phyloP scores from a whole-genome alignment of 2,113 vertebrate species.

The Colistium nudipinnis region DNA sequence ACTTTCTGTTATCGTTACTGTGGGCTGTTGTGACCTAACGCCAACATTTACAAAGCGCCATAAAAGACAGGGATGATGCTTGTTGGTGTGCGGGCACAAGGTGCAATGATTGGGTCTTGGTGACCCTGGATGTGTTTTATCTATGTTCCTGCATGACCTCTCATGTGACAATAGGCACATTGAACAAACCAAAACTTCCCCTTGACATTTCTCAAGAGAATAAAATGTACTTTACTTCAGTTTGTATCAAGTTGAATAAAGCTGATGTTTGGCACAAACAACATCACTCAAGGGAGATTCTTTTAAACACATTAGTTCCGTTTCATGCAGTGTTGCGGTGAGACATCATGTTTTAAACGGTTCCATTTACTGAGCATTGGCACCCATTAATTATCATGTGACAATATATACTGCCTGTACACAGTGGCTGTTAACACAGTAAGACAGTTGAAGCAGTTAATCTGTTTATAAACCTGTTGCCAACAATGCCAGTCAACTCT shows the following conservation, averaged over 20 bases:
- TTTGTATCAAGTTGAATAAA: not conserved
- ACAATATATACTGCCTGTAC: not conserved
- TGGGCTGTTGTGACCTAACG: constrained; percentile 55
- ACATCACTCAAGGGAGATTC: not conserved
- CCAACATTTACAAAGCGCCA: constrained; percentile 56
- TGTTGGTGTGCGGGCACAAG: constrained; percentile 61
- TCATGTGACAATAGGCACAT: not conserved
- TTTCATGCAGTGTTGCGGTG: not conserved
- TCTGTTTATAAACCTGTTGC: not conserved
- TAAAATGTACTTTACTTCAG: not conserved
- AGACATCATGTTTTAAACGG: not conserved
- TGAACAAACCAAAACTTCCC: not conserved
- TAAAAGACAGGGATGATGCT: constrained; percentile 60
- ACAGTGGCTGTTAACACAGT: not conserved
- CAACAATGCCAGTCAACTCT: not conserved
- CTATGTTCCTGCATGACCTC: not conserved
- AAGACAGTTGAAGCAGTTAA: not conserved
- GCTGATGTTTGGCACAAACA: not conserved
- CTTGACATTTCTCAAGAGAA: not conserved
- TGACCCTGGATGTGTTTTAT: constrained; percentile 14
- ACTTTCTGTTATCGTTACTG: constrained; percentile 58
- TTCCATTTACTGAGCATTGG: not conserved
- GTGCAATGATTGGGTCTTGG: constrained; percentile 15
- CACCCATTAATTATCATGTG: not conserved
- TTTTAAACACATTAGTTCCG: not conserved